Conservation (phyloP, 2,113 vertebrate species). For the Enhydra lutris region DNA sequence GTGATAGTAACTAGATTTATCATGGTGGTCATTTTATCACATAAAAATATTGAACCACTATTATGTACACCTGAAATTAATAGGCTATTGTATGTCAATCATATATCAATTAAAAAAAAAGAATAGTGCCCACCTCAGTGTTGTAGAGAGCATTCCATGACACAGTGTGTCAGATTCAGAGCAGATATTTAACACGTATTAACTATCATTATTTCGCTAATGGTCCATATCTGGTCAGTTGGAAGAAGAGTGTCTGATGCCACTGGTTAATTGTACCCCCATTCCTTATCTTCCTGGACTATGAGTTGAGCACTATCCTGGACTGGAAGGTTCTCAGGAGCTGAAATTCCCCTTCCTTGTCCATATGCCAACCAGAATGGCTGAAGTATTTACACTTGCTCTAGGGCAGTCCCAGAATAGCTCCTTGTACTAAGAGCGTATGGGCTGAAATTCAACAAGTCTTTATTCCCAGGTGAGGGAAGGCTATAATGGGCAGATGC, state of each 20-base stretch:
- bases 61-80: background rate
- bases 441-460: background rate
- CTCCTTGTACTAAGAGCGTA: background rate
- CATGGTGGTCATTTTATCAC: background rate
- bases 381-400: background rate
- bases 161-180: background rate
- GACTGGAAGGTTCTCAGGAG: background rate
- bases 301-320: background rate
- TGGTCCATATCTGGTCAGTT: rapidly evolving
- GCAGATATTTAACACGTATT: background rate
- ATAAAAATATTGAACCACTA: background rate
- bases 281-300: no score
- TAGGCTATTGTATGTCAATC: background rate
- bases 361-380: background rate
- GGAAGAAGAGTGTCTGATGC: background rate
- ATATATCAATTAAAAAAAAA: background rate
- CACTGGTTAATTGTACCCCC: background rate
- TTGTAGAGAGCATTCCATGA: background rate
- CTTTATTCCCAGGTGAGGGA: constrained; percentile 31
- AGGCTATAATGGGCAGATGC: background rate
- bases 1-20: background rate
- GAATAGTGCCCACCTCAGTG: background rate
- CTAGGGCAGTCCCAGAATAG: constrained; percentile 8
- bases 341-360: background rate
- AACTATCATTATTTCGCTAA: background rate